Evolutionary conservation across 2,113 vertebrate genomes (phyloP).

Genomic region (Syngnathoides biaculeatus): DNA sequence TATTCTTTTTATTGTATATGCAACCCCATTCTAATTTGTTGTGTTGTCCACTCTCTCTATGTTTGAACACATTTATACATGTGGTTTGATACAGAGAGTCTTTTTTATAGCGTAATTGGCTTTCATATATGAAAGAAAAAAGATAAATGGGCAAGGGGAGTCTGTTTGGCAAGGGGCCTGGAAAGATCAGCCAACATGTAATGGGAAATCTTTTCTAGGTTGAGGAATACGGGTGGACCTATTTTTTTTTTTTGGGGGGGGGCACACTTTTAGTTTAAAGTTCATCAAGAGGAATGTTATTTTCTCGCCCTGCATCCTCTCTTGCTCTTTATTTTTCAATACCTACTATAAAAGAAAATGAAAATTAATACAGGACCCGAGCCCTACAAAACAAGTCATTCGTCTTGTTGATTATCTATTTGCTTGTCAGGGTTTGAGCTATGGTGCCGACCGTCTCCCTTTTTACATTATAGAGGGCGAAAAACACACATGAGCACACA

Average conservation of each 20-base stretch:
- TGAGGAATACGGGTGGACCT: slow-evolving; percentile 69
- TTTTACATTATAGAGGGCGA: slow-evolving; percentile 86
- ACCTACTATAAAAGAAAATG: slow-evolving; percentile 95
- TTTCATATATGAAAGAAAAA: slow-evolving; percentile 64
- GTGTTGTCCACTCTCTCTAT: not conserved
- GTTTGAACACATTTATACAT: slow-evolving; percentile 19
- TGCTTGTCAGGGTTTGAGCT: slow-evolving; percentile 99
- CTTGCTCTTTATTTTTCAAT: slow-evolving; percentile 85
- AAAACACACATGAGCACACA: slow-evolving; percentile 55
- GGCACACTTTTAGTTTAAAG: slow-evolving; percentile 74
- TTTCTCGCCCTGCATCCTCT: slow-evolving; percentile 65
- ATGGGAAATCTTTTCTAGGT: slow-evolving; percentile 71
- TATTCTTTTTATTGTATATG: not conserved
- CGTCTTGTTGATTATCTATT: slow-evolving; percentile 99
- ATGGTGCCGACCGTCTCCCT: slow-evolving; percentile 86
- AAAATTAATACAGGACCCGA: slow-evolving; percentile 97
- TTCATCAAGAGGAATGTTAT: slow-evolving; percentile 80
- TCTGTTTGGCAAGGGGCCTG: slow-evolving; percentile 54
- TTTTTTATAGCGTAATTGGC: slow-evolving; percentile 31
- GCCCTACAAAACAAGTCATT: slow-evolving; percentile 97
- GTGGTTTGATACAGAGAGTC: slow-evolving; percentile 33
- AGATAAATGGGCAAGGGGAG: slow-evolving; percentile 63
- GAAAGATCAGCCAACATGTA: slow-evolving; percentile 73
- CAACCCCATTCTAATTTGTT: not conserved
- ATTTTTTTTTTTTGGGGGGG: too few species aligned